Conservation (phyloP, 2,797 vertebrate genomes). For the Sebastes elongatus region DNA sequence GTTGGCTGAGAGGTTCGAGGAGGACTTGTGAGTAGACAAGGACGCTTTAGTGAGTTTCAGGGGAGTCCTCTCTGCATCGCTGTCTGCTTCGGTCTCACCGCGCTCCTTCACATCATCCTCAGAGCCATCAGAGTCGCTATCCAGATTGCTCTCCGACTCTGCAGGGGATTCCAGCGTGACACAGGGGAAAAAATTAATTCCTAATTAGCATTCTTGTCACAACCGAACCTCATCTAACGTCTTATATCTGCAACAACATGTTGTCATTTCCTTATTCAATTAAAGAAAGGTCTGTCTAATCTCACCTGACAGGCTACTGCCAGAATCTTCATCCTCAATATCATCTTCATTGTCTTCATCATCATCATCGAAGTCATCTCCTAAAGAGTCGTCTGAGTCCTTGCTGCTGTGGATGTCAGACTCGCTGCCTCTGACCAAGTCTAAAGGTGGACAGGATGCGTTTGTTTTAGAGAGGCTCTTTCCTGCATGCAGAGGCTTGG, state of each 20-base stretch:
- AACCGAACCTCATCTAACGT: constrained; percentile 2
- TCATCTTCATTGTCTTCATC: constrained; percentile 84
- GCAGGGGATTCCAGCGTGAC: constrained; percentile 35
- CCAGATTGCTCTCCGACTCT: constrained; percentile 94
- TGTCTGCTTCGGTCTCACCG: constrained; percentile 87
- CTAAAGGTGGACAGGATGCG: constrained; percentile 77
- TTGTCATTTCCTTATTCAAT: not conserved
- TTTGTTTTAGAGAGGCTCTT: constrained; percentile 77
- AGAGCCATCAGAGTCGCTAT: constrained; percentile 90
- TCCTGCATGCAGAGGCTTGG: constrained; percentile 61
- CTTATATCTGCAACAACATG: not conserved
- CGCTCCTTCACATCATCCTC: constrained; percentile 90
- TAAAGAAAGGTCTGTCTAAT: not conserved
- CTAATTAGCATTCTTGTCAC: constrained; percentile 39
- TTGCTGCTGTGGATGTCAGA: constrained; percentile 91
- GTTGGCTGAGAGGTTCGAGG: constrained; percentile 69
- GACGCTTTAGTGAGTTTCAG: constrained; percentile 81
- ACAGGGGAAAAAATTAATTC: constrained; percentile 5
- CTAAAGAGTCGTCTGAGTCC: constrained; percentile 92
- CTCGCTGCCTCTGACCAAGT: constrained; percentile 86
- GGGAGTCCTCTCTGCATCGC: constrained; percentile 84
- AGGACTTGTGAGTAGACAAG: constrained; percentile 81
- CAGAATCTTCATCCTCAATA: constrained; percentile 86
- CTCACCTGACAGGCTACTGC: constrained; percentile 93
- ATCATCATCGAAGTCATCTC: constrained; percentile 87